A percentile compares a stretch with the other conserved stretches of the same genome.
Conservation (phyloP, 2,888 invertebrate species). For the Pharmacophagus antenor region DNA sequence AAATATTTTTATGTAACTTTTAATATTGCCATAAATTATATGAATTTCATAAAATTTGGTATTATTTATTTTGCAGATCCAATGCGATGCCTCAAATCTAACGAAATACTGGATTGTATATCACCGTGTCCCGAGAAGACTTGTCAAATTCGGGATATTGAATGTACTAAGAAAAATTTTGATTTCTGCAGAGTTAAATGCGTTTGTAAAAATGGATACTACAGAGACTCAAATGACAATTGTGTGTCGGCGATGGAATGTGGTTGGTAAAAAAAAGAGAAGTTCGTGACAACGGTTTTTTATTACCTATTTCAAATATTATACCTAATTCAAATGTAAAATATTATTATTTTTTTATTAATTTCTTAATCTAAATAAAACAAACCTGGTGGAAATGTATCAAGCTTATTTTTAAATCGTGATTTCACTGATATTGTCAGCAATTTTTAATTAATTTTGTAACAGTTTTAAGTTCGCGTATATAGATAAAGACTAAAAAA, state of each 20-base stretch:
- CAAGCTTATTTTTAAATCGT: too few relatives aligned
- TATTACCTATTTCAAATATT: too few relatives aligned
- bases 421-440: too few relatives aligned
- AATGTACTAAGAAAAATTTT: constrained; percentile 32
- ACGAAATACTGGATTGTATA: constrained; percentile 42
- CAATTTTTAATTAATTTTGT: too few relatives aligned
- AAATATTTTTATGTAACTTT: too few relatives aligned
- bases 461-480: too few relatives aligned
- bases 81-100: constrained; percentile 35
- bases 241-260: constrained; percentile 25
- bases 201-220: constrained; percentile 23
- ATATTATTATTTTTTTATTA: not conserved
- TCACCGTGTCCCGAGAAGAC: constrained; percentile 43
- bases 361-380: too few relatives aligned
- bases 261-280: constrained; percentile 4
- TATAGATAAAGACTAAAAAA: too few relatives aligned
- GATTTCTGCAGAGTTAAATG: constrained; percentile 26
- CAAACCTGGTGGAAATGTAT: too few relatives aligned
- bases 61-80: constrained; percentile 33
- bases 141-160: constrained; percentile 41
- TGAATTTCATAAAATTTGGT: not conserved
- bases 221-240: constrained; percentile 26
- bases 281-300: not conserved
- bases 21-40: too few relatives aligned
- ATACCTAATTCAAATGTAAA: not conserved